A percentile compares a stretch with the other conserved stretches of the same genome.
Conservation (phyloP, 2,797 vertebrate genomes). For the Cynodonichthys magdalenae region DNA sequence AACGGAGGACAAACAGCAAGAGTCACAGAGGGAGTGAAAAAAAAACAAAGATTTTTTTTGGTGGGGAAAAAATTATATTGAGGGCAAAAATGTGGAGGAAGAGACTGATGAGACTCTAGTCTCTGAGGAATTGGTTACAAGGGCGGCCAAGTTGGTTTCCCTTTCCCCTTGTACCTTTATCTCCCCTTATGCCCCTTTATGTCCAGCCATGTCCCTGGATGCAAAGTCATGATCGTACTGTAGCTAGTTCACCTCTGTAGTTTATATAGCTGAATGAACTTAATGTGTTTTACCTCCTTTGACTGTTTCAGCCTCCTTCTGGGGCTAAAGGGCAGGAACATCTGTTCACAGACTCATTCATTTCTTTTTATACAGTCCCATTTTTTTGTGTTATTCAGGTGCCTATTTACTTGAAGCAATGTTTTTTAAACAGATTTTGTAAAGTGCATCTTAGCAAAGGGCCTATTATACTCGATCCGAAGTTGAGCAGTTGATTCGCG, state of each 20-base stretch:
- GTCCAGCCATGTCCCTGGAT: slow-evolving; percentile 61
- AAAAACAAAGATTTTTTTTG: slow-evolving; percentile 15
- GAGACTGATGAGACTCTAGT: slow-evolving; percentile 86
- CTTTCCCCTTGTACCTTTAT: slow-evolving; percentile 50
- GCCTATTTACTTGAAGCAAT: neutral
- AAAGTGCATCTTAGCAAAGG: neutral
- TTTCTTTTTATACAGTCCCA: slow-evolving; percentile 22
- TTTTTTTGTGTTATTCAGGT: slow-evolving; percentile 5
- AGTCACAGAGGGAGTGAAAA: slow-evolving; percentile 47
- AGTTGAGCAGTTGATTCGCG: no score
- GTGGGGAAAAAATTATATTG: slow-evolving; percentile 29
- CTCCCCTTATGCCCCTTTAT: slow-evolving; percentile 53
- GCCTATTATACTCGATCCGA: no score
- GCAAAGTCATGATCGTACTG: slow-evolving; percentile 51
- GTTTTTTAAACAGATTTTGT: neutral
- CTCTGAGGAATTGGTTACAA: slow-evolving; percentile 83
- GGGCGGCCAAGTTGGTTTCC: slow-evolving; percentile 86
- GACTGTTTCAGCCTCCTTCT: slow-evolving; percentile 45
- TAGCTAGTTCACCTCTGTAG: slow-evolving; percentile 62
- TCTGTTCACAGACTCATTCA: slow-evolving; percentile 33
- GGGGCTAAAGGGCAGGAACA: slow-evolving; percentile 44
- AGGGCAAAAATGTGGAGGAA: slow-evolving; percentile 56
- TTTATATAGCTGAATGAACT: slow-evolving; percentile 55
- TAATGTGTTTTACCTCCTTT: slow-evolving; percentile 55
- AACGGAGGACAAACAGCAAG: slow-evolving; percentile 50